Evolutionary conservation across 2,888 invertebrate species (phyloP).

Genomic region (Chelonus formosanus): DNA sequence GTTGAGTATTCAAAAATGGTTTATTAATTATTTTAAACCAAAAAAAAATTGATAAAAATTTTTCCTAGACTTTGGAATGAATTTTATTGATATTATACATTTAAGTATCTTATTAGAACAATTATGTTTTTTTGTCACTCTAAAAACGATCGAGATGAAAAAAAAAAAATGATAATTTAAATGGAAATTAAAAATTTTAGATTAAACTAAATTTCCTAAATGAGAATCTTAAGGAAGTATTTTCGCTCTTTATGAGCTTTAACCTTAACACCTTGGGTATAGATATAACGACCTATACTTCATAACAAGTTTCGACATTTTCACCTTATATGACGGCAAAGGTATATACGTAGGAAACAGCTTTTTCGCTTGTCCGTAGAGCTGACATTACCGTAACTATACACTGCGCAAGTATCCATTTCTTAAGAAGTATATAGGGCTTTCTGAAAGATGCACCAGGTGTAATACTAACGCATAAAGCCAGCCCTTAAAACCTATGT

Average conservation of each 20-base stretch:
- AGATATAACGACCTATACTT: constrained; percentile 17
- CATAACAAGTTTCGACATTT: constrained; percentile 45
- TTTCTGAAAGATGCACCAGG: constrained; percentile 45
- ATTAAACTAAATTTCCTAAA: no score
- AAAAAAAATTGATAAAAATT: no score
- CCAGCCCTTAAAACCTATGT: constrained; percentile 44
- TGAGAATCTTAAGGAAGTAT: neutral
- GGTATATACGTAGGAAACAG: constrained; percentile 21
- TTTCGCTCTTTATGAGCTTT: constrained; percentile 1
- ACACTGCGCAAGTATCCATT: constrained; percentile 23
- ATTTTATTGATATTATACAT: no score
- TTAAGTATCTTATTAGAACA: neutral
- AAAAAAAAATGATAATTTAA: neutral
- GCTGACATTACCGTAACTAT: constrained; percentile 31
- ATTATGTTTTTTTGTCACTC: neutral
- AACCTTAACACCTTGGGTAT: constrained; percentile 9
- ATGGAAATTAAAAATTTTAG: neutral
- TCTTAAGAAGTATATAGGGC: constrained; percentile 27
- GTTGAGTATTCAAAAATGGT: no score
- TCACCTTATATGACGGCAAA: constrained; percentile 34
- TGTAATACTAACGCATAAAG: constrained; percentile 44
- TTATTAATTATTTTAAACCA: no score
- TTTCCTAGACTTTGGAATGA: no score
- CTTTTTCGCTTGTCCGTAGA: constrained; percentile 29
- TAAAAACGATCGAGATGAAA: neutral